Conservation (phyloP, 1,140 invertebrate species). For the Achroia grisella region DNA sequence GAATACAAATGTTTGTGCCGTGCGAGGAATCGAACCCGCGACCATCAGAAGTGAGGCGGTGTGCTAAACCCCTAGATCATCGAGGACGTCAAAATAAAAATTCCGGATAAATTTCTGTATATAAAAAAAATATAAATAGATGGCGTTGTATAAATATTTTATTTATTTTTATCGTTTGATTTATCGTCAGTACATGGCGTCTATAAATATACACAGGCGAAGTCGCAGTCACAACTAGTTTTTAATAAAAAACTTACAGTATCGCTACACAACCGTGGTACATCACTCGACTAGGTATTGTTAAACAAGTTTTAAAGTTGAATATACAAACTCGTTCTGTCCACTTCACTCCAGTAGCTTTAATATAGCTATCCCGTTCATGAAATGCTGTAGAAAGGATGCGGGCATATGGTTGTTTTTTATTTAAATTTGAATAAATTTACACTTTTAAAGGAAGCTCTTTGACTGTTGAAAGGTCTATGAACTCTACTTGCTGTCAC, state of each 20-base stretch:
- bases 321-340: not conserved
- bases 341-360: conserved; percentile 2
- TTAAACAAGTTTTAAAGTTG: conserved; percentile 9
- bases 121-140: too few relatives aligned
- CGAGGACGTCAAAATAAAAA: too few relatives aligned
- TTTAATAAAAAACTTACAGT: not conserved
- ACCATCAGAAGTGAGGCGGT: too few relatives aligned
- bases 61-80: too few relatives aligned
- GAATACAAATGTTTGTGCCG: too few relatives aligned
- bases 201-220: too few relatives aligned
- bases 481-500: not conserved
- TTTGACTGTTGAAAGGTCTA: conserved; percentile 24
- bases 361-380: conserved; percentile 13
- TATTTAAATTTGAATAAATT: conserved; percentile 58
- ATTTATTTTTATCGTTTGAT: too few relatives aligned
- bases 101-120: too few relatives aligned
- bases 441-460: conserved; percentile 51
- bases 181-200: too few relatives aligned
- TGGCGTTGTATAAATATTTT: too few relatives aligned
- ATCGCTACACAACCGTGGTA: conserved; percentile 6
- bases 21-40: too few relatives aligned
- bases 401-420: conserved; percentile 35
- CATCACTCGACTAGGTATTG: conserved; percentile 14
- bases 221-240: too few relatives aligned
- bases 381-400: conserved; percentile 22